Base-by-base conservation (phyloP, 2,797 vertebrate species). In the Pangasius krempfi region DNA sequence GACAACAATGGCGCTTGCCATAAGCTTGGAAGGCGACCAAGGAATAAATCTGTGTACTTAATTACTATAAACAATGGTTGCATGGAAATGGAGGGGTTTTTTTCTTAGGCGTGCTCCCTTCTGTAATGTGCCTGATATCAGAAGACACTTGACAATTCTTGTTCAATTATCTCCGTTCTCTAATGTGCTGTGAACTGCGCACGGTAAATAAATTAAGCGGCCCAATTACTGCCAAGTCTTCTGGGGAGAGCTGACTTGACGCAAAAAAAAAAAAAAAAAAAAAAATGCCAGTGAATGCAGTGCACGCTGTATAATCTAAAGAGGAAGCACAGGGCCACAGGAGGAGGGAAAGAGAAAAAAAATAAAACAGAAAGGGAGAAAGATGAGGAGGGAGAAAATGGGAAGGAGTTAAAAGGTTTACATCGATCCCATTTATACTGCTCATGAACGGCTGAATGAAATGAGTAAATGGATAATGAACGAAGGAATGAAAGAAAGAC, bases 131-230 rank as follows among this genome's bases (percentile, higher is more conserved):
- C 97, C 98, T 99, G 98, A 99, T 99, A 99, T 99, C 98, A 99
- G 98, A 99, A 99, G 98, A 99, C 98, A 99, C 98, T 99, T 99
- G 98, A 99, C 98, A 99, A 99, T 99, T 99, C 98, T 98, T 99
- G 98, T 99, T 99, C 98, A 99, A 99, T 99, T 99, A 99, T 99
- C 98, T 99, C 98, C 98, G 98, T 99, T 99, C 99, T 99, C 99
- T 99, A 99, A 99, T 99, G 98, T 98, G 97, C 98, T 99, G 98
- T 99, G 98, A 99, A 99, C 97, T 98, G 98, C 97, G 97, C 97
- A 97, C 97, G 98, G 98, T 99, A 99, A 99, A 99, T 99, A 99
- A 99, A 99, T 99, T 99, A 99, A 99, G 98, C 98, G 99, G 97
- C 98, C 98, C 98, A 99, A 99, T 99, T 99, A 99, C 98, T 98